These are phyloP conservation scores for Agonum fuliginosum DNA, from an alignment of 2,888 invertebrate species.

Conservation along the genomic window DNA sequence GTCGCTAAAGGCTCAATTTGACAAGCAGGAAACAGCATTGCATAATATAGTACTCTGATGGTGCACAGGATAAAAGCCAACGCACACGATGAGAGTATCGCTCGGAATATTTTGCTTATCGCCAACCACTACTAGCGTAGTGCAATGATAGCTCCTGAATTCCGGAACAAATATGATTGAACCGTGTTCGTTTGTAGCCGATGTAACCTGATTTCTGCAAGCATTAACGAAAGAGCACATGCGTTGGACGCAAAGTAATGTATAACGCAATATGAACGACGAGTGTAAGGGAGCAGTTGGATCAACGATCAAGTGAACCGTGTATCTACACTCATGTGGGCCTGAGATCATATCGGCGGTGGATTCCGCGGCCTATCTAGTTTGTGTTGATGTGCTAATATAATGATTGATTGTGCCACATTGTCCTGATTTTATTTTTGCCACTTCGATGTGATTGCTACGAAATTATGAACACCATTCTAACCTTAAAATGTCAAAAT, in stretches of 20 bases:
- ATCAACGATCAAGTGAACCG: too few relatives aligned
- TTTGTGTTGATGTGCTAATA: background rate
- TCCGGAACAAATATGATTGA: slow-evolving; percentile 55
- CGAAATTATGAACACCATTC: too few relatives aligned
- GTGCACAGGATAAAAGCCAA: slow-evolving; percentile 20
- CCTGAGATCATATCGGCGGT: too few relatives aligned
- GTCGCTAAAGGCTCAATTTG: slow-evolving; percentile 42
- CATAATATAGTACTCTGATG: slow-evolving; percentile 39
- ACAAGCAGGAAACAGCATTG: slow-evolving; percentile 41
- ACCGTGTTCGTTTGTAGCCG: slow-evolving; percentile 47
- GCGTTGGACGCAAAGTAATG: slow-evolving; percentile 13
- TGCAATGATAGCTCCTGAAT: slow-evolving; percentile 49
- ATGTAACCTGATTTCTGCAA: slow-evolving; percentile 52
- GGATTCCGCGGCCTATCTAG: too few relatives aligned
- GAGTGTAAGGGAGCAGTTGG: too few relatives aligned
- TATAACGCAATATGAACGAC: slow-evolving; percentile 23
- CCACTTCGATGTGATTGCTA: too few relatives aligned
- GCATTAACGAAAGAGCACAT: slow-evolving; percentile 53
- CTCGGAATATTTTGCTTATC: slow-evolving; percentile 37
- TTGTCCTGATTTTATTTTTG: too few relatives aligned
- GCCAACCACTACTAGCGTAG: background rate
- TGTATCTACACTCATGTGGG: too few relatives aligned
- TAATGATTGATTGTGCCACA: background rate
- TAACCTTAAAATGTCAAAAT: too few relatives aligned
- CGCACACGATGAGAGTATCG: background rate